Evolutionary conservation across 2,797 vertebrate genomes (phyloP).

Genomic region (Chrosomus eos): DNA sequence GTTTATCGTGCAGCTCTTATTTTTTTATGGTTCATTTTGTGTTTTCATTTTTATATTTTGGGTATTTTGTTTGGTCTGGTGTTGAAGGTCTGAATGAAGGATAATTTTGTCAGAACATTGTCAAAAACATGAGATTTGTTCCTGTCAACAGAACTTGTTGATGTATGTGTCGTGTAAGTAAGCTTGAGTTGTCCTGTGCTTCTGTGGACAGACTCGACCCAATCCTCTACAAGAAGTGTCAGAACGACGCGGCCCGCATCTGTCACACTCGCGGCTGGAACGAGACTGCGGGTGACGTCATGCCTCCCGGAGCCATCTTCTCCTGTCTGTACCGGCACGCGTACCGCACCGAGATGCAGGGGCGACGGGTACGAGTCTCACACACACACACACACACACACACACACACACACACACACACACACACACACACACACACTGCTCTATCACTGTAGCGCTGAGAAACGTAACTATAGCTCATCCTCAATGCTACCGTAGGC

Average conservation of each 20-base stretch:
- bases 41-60: not conserved
- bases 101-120: not conserved
- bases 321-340: slow-evolving; percentile 96
- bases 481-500: slow-evolving; percentile 49
- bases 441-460: not conserved
- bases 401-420: no score
- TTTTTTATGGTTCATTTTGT: no score
- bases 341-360: slow-evolving; percentile 95
- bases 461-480: not conserved
- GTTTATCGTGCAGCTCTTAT: not conserved
- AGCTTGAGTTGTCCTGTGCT: not conserved
- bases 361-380: slow-evolving; percentile 83
- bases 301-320: slow-evolving; percentile 93
- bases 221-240: slow-evolving; percentile 92
- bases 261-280: slow-evolving; percentile 97
- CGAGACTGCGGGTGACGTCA: slow-evolving; percentile 91
- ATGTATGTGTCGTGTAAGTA: no score
- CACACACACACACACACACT: not conserved
- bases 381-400: not conserved
- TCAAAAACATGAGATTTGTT: not conserved
- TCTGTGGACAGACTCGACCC: slow-evolving; percentile 84
- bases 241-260: slow-evolving; percentile 91
- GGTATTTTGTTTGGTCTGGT: not conserved
- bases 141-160: not conserved
- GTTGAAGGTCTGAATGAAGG: no score